Evolutionary conservation across 30 jellyfish, hydroid and myxozoan species (phyloP).

Genomic region (Turritopsis dohrnii): DNA sequence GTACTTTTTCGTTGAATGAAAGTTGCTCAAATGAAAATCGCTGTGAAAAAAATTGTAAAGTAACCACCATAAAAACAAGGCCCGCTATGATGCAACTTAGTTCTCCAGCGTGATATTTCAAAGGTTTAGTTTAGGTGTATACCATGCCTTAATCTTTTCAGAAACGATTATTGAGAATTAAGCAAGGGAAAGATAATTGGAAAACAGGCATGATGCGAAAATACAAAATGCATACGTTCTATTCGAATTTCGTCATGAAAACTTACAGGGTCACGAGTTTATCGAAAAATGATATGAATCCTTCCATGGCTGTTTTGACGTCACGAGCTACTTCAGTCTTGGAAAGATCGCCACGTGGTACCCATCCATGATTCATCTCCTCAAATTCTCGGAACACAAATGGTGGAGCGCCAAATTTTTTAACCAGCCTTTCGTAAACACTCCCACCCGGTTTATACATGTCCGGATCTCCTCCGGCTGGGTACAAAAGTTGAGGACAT

Average conservation of each 20-base stretch:
- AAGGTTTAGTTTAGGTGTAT: no score
- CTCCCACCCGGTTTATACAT: conserved; percentile 25
- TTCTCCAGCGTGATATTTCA: no score
- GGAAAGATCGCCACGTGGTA: conserved; percentile 22
- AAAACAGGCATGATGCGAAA: no score
- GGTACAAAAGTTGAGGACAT: conserved; percentile 32
- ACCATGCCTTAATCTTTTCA: no score
- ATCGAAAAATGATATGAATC: conserved; percentile 16
- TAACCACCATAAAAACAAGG: no score
- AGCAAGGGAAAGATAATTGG: no score
- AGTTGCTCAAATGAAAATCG: no score
- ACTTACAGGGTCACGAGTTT: neutral
- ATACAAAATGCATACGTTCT: neutral
- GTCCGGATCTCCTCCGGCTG: conserved; percentile 22
- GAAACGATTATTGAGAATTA: no score
- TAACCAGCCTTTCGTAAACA: neutral
- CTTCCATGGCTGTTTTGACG: conserved; percentile 32
- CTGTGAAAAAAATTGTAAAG: no score
- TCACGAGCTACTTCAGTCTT: conserved; percentile 22
- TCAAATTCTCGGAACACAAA: neutral
- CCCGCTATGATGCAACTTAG: no score
- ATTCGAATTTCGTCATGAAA: neutral
- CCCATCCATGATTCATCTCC: conserved; percentile 40
- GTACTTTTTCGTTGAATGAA: no score
- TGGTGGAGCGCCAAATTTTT: conserved; percentile 18